These are phyloP conservation scores for Hypselothyrea guttata DNA, from an alignment of 2,888 invertebrate genomes.

Conservation along the genomic window DNA sequence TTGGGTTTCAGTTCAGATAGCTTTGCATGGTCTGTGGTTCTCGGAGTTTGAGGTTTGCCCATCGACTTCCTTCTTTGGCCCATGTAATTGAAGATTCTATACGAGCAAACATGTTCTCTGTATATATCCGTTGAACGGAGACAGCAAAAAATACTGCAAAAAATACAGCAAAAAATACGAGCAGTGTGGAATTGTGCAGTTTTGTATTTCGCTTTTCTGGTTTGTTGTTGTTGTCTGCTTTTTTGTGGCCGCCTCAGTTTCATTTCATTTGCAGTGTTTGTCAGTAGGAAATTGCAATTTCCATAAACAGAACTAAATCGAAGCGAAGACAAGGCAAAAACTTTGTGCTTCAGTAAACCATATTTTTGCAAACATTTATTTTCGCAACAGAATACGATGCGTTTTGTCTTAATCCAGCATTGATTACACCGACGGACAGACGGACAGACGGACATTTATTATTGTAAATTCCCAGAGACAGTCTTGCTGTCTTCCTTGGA, in stretches of 20 bases:
- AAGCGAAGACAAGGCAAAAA: conserved; percentile 9
- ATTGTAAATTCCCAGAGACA: conserved; percentile 4
- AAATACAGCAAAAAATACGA: conserved; percentile 1
- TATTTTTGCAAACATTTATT: conserved; percentile 19
- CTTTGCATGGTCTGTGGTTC: conserved; percentile 47
- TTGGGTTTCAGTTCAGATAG: conserved; percentile 48
- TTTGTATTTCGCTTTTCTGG: conserved; percentile 8
- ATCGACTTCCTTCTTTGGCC: conserved; percentile 28
- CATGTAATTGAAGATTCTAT: conserved; percentile 35
- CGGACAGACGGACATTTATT: conserved; percentile 5
- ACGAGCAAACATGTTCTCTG: conserved; percentile 2
- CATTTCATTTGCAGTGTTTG: not conserved
- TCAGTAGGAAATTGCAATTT: conserved; percentile 60
- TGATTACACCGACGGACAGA: conserved; percentile 15
- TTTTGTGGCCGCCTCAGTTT: not conserved
- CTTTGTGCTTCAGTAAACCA: conserved; percentile 49
- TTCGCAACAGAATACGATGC: not conserved
- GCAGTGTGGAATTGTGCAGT: not conserved
- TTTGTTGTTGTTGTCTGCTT: not conserved
- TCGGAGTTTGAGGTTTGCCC: conserved; percentile 11
- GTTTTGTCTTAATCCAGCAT: conserved; percentile 27
- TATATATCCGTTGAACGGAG: conserved; percentile 9
- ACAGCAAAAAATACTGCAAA: not conserved
- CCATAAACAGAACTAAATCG: conserved; percentile 47
- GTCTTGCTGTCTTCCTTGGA: not conserved